Evolutionary conservation across 2,888 invertebrate genomes (phyloP).

Genomic region (Andrena haemorrhoa): DNA sequence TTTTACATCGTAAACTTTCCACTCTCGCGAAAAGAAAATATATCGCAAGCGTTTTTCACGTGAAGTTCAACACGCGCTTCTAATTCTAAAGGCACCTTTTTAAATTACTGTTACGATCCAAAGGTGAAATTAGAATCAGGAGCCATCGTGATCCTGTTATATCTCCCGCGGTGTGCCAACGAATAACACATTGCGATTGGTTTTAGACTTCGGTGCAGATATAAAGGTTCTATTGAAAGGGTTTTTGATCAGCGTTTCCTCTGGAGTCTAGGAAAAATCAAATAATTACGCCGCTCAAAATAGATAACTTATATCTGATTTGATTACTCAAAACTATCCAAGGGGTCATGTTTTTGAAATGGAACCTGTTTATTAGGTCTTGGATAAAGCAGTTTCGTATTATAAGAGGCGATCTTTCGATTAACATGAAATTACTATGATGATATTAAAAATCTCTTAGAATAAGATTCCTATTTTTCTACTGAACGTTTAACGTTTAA

Average conservation of each 20-base stretch:
- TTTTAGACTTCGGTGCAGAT: slow-evolving; percentile 50
- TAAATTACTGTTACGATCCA: slow-evolving; percentile 58
- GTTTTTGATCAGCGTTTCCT: slow-evolving; percentile 40
- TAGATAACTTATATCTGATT: slow-evolving; percentile 44
- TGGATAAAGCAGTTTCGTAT: slow-evolving; percentile 39
- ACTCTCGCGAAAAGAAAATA: slow-evolving; percentile 36
- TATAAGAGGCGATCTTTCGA: slow-evolving; percentile 39
- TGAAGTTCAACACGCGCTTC: slow-evolving; percentile 43
- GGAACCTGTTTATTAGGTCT: slow-evolving; percentile 31
- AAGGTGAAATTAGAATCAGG: slow-evolving; percentile 59
- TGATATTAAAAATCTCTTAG: slow-evolving; percentile 50
- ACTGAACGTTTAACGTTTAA: slow-evolving; percentile 54
- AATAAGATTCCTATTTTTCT: slow-evolving; percentile 65
- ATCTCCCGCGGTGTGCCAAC: slow-evolving; percentile 48
- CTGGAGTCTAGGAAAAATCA: slow-evolving; percentile 62
- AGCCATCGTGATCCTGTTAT: slow-evolving; percentile 42
- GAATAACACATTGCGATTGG: slow-evolving; percentile 47
- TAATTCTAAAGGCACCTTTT: slow-evolving; percentile 58
- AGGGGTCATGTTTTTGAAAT: slow-evolving; percentile 26
- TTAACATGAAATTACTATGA: slow-evolving; percentile 47
- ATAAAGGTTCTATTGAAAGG: slow-evolving; percentile 44
- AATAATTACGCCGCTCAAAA: slow-evolving; percentile 59
- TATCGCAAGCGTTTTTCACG: slow-evolving; percentile 51
- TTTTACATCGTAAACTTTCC: slow-evolving; percentile 47
- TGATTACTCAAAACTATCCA: slow-evolving; percentile 35